A percentile compares a stretch with the other conserved stretches of the same genome.
These are phyloP conservation scores for Cromileptes altivelis DNA, from an alignment of 2,113 vertebrate species.

Conservation along the genomic window DNA sequence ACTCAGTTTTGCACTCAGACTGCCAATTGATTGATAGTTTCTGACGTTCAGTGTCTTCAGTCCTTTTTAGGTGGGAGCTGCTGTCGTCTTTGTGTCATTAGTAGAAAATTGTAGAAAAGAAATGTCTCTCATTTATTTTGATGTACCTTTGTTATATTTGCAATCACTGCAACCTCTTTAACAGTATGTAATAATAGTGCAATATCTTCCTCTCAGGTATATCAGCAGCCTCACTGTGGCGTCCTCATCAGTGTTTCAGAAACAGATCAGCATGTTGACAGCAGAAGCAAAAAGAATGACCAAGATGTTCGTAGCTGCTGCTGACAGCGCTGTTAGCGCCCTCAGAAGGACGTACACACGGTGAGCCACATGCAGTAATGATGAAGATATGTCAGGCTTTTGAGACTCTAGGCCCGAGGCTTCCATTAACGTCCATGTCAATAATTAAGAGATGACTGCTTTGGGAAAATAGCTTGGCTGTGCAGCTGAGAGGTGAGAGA, in stretches of 20 bases:
- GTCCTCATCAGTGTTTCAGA: slow-evolving; percentile 46
- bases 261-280: slow-evolving; percentile 44
- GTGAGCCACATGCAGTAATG: neutral
- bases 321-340: slow-evolving; percentile 8
- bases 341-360: neutral
- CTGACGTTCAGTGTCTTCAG: neutral
- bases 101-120: too few relatives aligned
- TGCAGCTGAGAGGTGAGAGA: slow-evolving; percentile 7
- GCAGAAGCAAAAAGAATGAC: slow-evolving; percentile 10
- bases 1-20: neutral
- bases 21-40: neutral
- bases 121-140: neutral
- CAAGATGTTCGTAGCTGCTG: neutral
- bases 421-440: slow-evolving; percentile 54
- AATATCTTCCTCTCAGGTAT: neutral
- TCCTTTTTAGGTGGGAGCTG: neutral
- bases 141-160: neutral
- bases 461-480: slow-evolving; percentile 5
- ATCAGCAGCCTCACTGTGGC: neutral
- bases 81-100: neutral
- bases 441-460: slow-evolving; percentile 54
- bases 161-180: neutral
- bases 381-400: slow-evolving; percentile 33
- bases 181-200: neutral
- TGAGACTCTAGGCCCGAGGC: neutral